Conservation (phyloP, 2,888 invertebrate species). For the Chrysopilus asiliformis region DNA sequence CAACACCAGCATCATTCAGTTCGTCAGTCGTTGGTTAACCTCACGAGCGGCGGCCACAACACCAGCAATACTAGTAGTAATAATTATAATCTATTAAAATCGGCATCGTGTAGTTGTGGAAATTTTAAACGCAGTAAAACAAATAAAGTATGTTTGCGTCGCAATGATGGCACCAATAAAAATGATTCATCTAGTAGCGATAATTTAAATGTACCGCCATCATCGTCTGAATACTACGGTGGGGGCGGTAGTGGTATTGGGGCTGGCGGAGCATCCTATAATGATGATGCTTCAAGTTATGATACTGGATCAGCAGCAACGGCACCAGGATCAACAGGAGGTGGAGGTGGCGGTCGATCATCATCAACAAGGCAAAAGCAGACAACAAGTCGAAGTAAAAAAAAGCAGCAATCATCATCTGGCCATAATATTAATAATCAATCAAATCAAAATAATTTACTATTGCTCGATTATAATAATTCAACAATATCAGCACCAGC, state of each 20-base stretch:
- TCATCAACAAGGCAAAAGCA: too few relatives aligned
- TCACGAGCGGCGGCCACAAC: slow-evolving; percentile 28
- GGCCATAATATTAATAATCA: too few relatives aligned
- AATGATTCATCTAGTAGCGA: slow-evolving; percentile 16
- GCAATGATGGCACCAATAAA: slow-evolving; percentile 10
- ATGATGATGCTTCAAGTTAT: not conserved
- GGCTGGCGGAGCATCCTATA: not conserved
- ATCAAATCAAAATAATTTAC: too few relatives aligned
- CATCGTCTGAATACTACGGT: too few relatives aligned
- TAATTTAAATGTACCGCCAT: slow-evolving; percentile 12
- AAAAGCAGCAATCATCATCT: too few relatives aligned
- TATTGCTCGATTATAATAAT: too few relatives aligned
- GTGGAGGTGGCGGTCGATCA: too few relatives aligned
- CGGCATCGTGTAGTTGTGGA: slow-evolving; percentile 28
- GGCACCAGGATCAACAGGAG: not conserved
- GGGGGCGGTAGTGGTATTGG: not conserved
- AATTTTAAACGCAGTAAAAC: slow-evolving; percentile 22
- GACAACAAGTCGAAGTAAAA: too few relatives aligned
- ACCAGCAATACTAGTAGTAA: slow-evolving; percentile 16
- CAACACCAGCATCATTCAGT: slow-evolving; percentile 22
- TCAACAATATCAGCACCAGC: not conserved
- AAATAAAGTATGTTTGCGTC: slow-evolving; percentile 18
- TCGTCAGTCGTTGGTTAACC: slow-evolving; percentile 35
- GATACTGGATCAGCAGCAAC: not conserved
- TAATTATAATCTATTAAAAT: slow-evolving; percentile 21